Evolutionary conservation across 2,797 vertebrate species (phyloP).

Genomic region (Gymnoscopelus microlampas): DNA sequence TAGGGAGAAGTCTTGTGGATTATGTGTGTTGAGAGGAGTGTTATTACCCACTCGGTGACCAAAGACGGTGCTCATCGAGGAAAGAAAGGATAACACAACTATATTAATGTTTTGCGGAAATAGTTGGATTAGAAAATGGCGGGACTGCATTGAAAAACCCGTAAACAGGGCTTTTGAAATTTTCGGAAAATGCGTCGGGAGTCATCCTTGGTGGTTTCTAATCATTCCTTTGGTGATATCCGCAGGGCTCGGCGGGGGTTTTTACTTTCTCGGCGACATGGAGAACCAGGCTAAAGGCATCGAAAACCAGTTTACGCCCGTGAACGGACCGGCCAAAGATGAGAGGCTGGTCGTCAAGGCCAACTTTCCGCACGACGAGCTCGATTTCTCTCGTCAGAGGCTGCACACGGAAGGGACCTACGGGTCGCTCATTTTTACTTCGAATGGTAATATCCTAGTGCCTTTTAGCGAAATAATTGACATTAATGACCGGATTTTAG

Average conservation of each 20-base stretch:
- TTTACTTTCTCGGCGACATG: slow-evolving; percentile 41
- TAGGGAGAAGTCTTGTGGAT: too few relatives aligned
- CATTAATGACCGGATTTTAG: too few relatives aligned
- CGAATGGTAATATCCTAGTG: too few relatives aligned
- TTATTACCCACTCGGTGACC: too few relatives aligned
- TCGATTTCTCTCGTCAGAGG: slow-evolving; percentile 64
- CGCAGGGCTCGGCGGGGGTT: slow-evolving; percentile 59
- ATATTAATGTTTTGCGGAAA: neutral
- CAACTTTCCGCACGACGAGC: slow-evolving; percentile 57
- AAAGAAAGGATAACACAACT: neutral
- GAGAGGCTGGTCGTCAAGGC: slow-evolving; percentile 64
- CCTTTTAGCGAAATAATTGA: too few relatives aligned
- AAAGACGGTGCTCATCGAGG: too few relatives aligned
- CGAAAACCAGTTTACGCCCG: slow-evolving; percentile 76
- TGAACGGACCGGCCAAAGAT: slow-evolving; percentile 66
- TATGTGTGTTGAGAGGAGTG: too few relatives aligned
- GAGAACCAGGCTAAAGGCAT: slow-evolving; percentile 54
- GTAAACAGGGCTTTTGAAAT: slow-evolving; percentile 35
- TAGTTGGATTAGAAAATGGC: neutral
- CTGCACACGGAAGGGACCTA: slow-evolving; percentile 10
- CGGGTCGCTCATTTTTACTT: too few relatives aligned
- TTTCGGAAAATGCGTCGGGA: slow-evolving; percentile 43
- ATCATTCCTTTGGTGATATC: slow-evolving; percentile 42
- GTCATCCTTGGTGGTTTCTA: slow-evolving; percentile 30
- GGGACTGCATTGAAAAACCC: slow-evolving; percentile 8